phyloP scores from a whole-genome alignment of 2,888 invertebrate genomes.

The Podotricha telesiphe region DNA sequence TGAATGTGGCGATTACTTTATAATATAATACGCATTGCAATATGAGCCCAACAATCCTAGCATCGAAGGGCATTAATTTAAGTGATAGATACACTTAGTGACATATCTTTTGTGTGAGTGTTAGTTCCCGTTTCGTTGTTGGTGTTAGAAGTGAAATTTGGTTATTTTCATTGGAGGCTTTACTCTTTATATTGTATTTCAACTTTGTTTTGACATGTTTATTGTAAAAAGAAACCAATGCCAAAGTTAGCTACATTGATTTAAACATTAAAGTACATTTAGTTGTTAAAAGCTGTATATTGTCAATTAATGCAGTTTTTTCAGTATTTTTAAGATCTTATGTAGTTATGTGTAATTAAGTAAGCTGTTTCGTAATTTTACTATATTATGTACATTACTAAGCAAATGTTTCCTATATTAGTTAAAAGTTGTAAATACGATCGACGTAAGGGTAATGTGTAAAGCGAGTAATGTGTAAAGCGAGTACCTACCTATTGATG shows the following conservation, averaged over 20 bases:
- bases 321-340: conserved; percentile 80
- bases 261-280: conserved; percentile 67
- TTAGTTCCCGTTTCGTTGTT: conserved; percentile 74
- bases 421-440: conserved; percentile 75
- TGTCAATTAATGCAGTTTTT: conserved; percentile 79
- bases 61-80: conserved; percentile 76
- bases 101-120: conserved; percentile 76
- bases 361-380: conserved; percentile 79
- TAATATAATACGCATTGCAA: conserved; percentile 61
- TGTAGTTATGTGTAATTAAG: conserved; percentile 70
- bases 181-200: conserved; percentile 68
- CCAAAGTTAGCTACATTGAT: conserved; percentile 84
- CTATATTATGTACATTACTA: conserved; percentile 75
- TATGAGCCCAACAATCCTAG: conserved; percentile 71
- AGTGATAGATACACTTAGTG: conserved; percentile 65
- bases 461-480: conserved; percentile 79
- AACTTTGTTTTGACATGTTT: conserved; percentile 79
- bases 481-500: conserved; percentile 80
- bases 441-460: conserved; percentile 67
- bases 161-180: conserved; percentile 64
- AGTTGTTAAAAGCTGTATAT: conserved; percentile 81
- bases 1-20: conserved; percentile 61
- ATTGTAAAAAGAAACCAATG: conserved; percentile 80
- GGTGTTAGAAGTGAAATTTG: conserved; percentile 68
- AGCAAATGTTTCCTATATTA: conserved; percentile 82